These are phyloP conservation scores for Ecliptopera silaceata DNA, from an alignment of 2,888 invertebrate species.

Conservation along the genomic window DNA sequence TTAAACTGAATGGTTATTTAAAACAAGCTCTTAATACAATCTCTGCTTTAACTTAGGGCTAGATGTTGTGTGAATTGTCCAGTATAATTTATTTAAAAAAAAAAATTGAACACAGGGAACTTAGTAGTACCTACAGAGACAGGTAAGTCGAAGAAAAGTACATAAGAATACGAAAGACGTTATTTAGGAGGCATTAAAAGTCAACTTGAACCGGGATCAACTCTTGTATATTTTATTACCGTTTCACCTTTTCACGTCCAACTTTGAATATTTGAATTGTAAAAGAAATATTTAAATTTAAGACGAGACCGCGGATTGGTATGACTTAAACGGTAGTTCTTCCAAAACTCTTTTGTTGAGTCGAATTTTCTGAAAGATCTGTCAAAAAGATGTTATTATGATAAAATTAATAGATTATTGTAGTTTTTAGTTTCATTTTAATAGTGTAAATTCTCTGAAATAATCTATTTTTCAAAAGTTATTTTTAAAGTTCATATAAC, in stretches of 20 bases:
- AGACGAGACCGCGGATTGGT: slow-evolving; percentile 49
- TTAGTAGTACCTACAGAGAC: slow-evolving; percentile 14
- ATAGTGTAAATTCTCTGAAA: no score
- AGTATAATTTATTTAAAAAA: no score
- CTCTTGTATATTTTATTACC: slow-evolving; percentile 57
- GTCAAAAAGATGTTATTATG: not conserved
- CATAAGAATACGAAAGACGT: slow-evolving; percentile 17
- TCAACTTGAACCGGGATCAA: slow-evolving; percentile 52
- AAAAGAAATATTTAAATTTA: slow-evolving; percentile 60
- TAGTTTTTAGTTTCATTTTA: no score
- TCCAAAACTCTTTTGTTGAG: slow-evolving; percentile 2
- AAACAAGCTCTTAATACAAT: no score
- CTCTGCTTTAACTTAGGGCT: no score
- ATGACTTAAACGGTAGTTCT: slow-evolving; percentile 20
- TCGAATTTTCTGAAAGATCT: no score
- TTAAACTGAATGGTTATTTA: no score
- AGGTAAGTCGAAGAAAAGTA: slow-evolving; percentile 10
- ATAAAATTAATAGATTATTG: not conserved
- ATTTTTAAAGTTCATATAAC: no score
- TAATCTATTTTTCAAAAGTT: no score
- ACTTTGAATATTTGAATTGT: slow-evolving; percentile 63
- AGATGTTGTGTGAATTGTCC: no score
- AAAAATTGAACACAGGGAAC: slow-evolving; percentile 2
- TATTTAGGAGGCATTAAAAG: slow-evolving; percentile 55
- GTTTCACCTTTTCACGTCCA: slow-evolving; percentile 54